A percentile compares a stretch with the other conserved stretches of the same genome.
phyloP scores from a whole-genome alignment of 2,797 vertebrate genomes.

The Novumbra hubbsi region DNA sequence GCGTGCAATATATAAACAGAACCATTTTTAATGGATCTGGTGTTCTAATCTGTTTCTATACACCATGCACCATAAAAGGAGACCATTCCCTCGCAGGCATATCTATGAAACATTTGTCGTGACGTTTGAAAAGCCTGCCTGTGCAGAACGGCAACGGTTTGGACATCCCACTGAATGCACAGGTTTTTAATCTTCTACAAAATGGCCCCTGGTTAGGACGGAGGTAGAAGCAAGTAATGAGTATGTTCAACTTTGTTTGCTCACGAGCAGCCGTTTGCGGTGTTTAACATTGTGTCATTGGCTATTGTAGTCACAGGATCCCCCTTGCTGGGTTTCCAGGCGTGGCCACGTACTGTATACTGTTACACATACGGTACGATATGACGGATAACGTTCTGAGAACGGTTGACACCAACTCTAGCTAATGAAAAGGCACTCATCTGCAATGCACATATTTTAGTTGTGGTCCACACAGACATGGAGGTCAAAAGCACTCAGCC shows the following conservation, averaged over 20 bases:
- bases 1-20: too few relatives aligned
- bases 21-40: too few relatives aligned
- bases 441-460: slow-evolving; percentile 28
- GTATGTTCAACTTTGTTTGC: not conserved
- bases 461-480: slow-evolving; percentile 1
- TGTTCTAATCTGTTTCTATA: too few relatives aligned
- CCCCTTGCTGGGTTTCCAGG: too few relatives aligned
- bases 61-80: not conserved
- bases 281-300: not conserved
- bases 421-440: not conserved
- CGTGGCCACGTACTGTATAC: too few relatives aligned
- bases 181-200: not conserved
- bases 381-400: not conserved
- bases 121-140: not conserved
- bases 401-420: not conserved
- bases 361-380: not conserved
- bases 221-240: not conserved
- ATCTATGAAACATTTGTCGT: not conserved
- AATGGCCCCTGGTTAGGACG: slow-evolving; percentile 8
- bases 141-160: not conserved
- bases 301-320: not conserved
- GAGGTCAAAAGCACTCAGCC: slow-evolving; percentile 3
- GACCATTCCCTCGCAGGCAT: not conserved
- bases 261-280: not conserved
- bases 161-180: not conserved